Evolutionary conservation across 2,797 vertebrate genomes (phyloP).

Genomic region (Mus minutoides): DNA sequence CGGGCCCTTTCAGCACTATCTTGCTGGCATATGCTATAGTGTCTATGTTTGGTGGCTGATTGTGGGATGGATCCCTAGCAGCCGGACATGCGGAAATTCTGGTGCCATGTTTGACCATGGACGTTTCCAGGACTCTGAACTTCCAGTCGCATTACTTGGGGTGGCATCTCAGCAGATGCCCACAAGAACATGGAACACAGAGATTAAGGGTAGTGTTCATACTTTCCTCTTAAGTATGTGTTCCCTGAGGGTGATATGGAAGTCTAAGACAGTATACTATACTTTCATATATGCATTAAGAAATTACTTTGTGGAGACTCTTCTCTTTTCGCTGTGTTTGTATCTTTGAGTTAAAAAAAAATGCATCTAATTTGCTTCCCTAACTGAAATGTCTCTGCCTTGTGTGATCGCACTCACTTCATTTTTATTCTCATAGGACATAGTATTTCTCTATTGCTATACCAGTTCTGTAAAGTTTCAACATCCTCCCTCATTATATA

Average conservation of each 20-base stretch:
- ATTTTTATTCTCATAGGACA: neutral
- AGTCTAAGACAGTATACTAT: neutral
- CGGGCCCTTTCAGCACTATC: too few species aligned
- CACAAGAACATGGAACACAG: neutral
- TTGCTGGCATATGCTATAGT: too few species aligned
- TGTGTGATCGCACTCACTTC: neutral
- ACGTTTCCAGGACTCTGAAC: neutral
- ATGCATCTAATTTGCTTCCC: conserved; percentile 1
- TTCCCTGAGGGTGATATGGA: neutral
- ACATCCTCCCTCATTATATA: neutral
- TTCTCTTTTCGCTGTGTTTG: conserved; percentile 28
- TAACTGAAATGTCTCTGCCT: neutral
- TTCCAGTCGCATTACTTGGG: conserved; percentile 37
- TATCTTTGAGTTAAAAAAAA: conserved; percentile 39
- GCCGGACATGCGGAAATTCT: conserved; percentile 35
- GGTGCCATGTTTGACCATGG: conserved; percentile 20
- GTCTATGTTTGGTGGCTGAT: too few species aligned
- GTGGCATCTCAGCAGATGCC: neutral
- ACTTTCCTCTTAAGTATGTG: conserved; percentile 55
- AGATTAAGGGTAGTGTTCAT: conserved; percentile 25
- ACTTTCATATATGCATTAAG: neutral
- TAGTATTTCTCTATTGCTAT: neutral
- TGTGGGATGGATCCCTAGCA: too few species aligned
- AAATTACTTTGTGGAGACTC: neutral
- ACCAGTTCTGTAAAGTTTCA: neutral